phyloP scores from a whole-genome alignment of 2,888 invertebrate genomes.

The Ectemnius lituratus region DNA sequence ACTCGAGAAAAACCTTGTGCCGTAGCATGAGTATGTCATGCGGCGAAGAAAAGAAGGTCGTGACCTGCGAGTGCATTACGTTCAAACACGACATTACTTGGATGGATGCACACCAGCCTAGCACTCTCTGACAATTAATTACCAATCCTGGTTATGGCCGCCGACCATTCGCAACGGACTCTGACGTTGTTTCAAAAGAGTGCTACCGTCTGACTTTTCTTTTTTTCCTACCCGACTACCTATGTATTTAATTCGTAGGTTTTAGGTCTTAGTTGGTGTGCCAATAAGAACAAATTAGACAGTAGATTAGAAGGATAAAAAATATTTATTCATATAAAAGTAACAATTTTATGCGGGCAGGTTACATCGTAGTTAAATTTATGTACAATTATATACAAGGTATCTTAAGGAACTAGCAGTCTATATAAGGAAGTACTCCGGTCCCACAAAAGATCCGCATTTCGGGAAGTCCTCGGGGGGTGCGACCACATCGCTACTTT shows the following conservation, averaged over 20 bases:
- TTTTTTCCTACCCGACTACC: neutral
- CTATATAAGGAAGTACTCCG: constrained; percentile 86
- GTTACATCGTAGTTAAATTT: constrained; percentile 27
- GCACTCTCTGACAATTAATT: constrained; percentile 8
- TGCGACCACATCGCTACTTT: constrained; percentile 82
- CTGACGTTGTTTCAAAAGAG: neutral
- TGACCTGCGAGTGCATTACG: constrained; percentile 64
- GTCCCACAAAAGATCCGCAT: constrained; percentile 88
- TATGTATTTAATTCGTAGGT: neutral
- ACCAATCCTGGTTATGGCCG: neutral
- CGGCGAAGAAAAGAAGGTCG: constrained; percentile 66
- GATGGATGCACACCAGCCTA: constrained; percentile 31
- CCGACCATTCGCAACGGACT: neutral
- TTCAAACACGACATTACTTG: constrained; percentile 68
- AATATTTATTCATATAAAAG: constrained; percentile 32
- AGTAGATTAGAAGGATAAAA: neutral
- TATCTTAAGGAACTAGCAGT: constrained; percentile 37
- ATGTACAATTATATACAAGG: constrained; percentile 70
- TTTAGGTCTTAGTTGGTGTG: neutral
- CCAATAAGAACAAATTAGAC: neutral
- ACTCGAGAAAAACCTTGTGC: constrained; percentile 70
- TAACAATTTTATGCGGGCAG: constrained; percentile 13
- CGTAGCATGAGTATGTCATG: constrained; percentile 66
- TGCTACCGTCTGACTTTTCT: neutral
- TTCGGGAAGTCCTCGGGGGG: constrained; percentile 87